Conservation (phyloP, 2,113 vertebrate genomes). For the Thalassarche chlororhynchos region DNA sequence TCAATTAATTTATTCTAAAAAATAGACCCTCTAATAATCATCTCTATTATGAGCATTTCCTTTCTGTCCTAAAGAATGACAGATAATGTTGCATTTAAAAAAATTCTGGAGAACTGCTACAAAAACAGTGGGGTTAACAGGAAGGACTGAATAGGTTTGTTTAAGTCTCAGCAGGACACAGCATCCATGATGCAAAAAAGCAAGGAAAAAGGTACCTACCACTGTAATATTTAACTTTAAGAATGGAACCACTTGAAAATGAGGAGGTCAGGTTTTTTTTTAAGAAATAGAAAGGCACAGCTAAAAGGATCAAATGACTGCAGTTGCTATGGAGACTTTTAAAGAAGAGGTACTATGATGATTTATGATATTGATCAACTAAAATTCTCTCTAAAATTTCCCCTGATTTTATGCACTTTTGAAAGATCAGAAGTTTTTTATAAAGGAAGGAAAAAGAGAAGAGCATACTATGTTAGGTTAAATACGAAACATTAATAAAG, state of each 20-base stretch:
- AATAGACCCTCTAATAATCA: not conserved
- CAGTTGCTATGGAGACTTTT: not conserved
- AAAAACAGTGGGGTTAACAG: not conserved
- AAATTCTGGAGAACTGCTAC: not conserved
- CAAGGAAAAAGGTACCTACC: not conserved
- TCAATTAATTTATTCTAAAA: not conserved
- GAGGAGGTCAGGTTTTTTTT: not conserved
- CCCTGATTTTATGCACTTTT: not conserved
- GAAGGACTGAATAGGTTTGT: not conserved
- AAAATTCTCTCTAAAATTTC: not conserved
- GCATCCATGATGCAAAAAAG: not conserved
- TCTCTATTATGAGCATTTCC: not conserved
- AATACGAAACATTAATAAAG: not conserved
- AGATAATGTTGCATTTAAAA: not conserved
- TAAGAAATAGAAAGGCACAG: not conserved
- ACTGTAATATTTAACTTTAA: not conserved
- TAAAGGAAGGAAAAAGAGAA: not conserved
- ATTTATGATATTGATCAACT: not conserved
- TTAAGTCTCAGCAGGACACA: not conserved
- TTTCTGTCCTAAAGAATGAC: not conserved
- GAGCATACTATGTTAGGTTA: not conserved
- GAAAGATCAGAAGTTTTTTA: not conserved
- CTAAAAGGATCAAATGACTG: not conserved
- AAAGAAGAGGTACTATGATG: not conserved
- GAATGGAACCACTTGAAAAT: not conserved